Conservation (phyloP, 1,140 invertebrate genomes). For the Gerris buenoi region DNA sequence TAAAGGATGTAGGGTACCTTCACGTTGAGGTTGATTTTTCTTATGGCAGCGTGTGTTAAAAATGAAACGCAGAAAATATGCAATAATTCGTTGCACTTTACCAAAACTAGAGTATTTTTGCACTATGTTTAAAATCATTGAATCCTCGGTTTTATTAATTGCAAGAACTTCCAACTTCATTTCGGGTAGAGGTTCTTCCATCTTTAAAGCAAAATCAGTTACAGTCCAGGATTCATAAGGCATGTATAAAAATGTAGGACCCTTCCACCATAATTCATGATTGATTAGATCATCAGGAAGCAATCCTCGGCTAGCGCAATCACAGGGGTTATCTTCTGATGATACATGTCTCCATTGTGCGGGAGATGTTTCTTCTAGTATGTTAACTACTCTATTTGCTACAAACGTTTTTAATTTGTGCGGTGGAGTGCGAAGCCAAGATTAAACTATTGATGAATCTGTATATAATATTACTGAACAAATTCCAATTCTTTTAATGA, state of each 20-base stretch:
- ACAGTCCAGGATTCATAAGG: not conserved
- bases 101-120: not conserved
- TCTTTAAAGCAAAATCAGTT: not conserved
- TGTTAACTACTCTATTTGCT: constrained; percentile 23
- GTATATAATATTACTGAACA: not conserved
- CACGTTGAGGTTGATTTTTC: not conserved
- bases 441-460: constrained; percentile 20
- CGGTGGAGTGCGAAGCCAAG: constrained; percentile 21
- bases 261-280: constrained; percentile 27
- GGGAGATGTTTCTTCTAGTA: constrained; percentile 21
- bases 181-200: not conserved
- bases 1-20: not conserved
- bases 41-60: not conserved
- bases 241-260: not conserved
- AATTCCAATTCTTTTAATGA: not conserved
- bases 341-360: constrained; percentile 30
- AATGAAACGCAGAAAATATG: not conserved
- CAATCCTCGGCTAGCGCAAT: constrained; percentile 30
- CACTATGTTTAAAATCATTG: not conserved
- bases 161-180: not conserved
- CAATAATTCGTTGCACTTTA: not conserved
- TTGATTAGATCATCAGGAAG: constrained; percentile 18
- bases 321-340: constrained; percentile 29
- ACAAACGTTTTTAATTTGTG: constrained; percentile 18
- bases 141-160: not conserved